Base-by-base conservation (phyloP, 2,113 vertebrate genomes). In the Petromus typicus region DNA sequence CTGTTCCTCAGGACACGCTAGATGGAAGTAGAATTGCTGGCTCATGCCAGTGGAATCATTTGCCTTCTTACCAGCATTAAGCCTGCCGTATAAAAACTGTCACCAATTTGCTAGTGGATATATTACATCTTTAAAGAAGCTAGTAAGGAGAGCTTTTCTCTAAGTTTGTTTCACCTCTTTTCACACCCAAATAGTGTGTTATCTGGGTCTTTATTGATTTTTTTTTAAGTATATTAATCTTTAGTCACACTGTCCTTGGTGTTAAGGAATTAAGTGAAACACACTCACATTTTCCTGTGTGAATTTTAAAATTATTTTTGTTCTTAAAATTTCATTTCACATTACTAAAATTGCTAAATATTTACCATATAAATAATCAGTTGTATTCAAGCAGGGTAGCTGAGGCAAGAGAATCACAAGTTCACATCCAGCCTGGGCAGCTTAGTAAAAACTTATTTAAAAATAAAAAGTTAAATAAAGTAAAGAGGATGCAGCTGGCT, bases 1-100 rank as follows among this genome's bases (percentile, higher is more conserved):
- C 57, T 27, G 11, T 48, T 76, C 56, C 54, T 67, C 2, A 63
- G 37, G 61, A 43, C 7, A 43, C 12, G 7, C 14, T 40, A 34
- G 23, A 11, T 22, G 13, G 71, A 73, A 12, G 4, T 67, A 14
- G 61, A 59, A 63, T 57, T 54, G 48, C 71, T 48, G 63, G 79
- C 40, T 48, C 10, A 0, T 34, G 57, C 30, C 8, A 20, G 2
- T 10, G 1, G 0, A 34, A 4, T n/a, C 4, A 3, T 6, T 56
- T 51, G 11, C n/a, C 54, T 32, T 7, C 6, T 73, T 17, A 12
- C 25, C 57, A 22, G 5, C 30, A 54, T 40, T n/a, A 30, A 82
- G 43, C 23, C 51, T 34, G 20, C 32, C 43, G 22, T 48, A 11
- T 63, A 30, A 64, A 83, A 61, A 45, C 12, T 9, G 13, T 17